A percentile compares a stretch with the other conserved stretches of the same genome.
These are phyloP conservation scores for Drosophila prosaltans DNA, from an alignment of 1,140 invertebrate species.

Conservation along the genomic window DNA sequence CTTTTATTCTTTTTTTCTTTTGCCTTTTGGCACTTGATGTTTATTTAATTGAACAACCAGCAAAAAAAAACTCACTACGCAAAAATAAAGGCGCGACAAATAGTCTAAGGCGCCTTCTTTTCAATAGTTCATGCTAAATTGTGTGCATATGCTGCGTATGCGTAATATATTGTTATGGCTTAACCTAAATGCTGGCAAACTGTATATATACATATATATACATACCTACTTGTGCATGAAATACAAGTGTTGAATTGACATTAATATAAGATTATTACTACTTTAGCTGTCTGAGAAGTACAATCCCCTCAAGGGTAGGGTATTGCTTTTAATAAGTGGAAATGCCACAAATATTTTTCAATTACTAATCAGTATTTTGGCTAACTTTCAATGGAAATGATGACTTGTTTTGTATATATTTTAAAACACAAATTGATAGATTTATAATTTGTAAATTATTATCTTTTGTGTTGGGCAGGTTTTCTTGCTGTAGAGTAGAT, in stretches of 20 bases:
- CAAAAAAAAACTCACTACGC: neutral
- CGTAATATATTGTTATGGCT: conserved; percentile 24
- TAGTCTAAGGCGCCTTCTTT: conserved; percentile 37
- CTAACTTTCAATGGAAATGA: too few relatives aligned
- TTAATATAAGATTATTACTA: neutral
- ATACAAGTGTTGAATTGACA: neutral
- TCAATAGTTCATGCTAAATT: conserved; percentile 14
- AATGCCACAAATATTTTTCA: neutral
- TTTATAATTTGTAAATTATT: too few relatives aligned
- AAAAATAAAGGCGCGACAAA: conserved; percentile 24
- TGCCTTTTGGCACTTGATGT: neutral
- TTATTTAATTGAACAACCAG: conserved; percentile 5
- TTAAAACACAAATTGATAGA: too few relatives aligned
- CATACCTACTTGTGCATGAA: neutral
- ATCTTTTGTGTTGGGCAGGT: too few relatives aligned
- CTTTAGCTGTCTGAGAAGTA: too few relatives aligned
- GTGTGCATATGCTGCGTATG: conserved; percentile 33
- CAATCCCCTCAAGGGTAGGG: neutral
- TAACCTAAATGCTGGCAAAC: neutral
- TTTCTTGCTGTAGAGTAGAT: too few relatives aligned
- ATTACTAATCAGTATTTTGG: neutral
- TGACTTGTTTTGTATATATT: too few relatives aligned
- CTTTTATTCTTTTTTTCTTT: conserved; percentile 1
- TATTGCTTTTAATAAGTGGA: neutral
- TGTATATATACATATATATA: neutral